A percentile compares a stretch with the other conserved stretches of the same genome.
Conservation (phyloP, 2,797 vertebrate species). For the Oophaga sylvatica region DNA sequence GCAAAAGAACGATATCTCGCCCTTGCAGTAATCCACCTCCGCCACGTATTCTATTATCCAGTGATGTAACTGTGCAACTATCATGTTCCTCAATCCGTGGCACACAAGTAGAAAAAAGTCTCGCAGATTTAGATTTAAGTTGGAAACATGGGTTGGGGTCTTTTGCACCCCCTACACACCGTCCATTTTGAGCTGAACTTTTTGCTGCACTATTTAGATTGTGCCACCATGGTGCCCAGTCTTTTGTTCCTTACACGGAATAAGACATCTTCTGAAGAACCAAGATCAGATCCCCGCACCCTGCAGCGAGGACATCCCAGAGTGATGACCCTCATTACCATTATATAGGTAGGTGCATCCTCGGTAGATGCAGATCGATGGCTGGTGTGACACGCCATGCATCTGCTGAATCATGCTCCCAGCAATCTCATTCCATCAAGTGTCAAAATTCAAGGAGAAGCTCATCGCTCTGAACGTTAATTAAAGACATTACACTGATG, state of each 20-base stretch:
- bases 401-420: slow-evolving; percentile 40
- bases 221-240: too few species aligned
- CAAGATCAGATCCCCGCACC: not conserved
- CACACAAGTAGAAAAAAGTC: too few species aligned
- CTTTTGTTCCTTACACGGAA: not conserved
- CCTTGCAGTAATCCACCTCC: too few species aligned
- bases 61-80: too few species aligned
- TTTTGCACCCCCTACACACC: too few species aligned
- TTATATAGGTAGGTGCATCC: slow-evolving; percentile 35
- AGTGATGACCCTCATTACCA: slow-evolving; percentile 27
- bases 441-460: slow-evolving; percentile 43
- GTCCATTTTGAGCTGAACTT: too few species aligned
- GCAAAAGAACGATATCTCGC: too few species aligned
- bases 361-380: slow-evolving; percentile 4
- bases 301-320: not conserved
- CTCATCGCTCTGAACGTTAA: slow-evolving; percentile 23
- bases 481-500: slow-evolving; percentile 30
- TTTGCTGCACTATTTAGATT: too few species aligned
- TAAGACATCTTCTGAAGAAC: not conserved
- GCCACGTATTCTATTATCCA: too few species aligned
- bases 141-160: too few species aligned
- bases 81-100: too few species aligned
- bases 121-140: too few species aligned
- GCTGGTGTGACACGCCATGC: not conserved
- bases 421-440: slow-evolving; percentile 31